phyloP scores from a whole-genome alignment of 2,797 vertebrate genomes.

The Sparus aurata region DNA sequence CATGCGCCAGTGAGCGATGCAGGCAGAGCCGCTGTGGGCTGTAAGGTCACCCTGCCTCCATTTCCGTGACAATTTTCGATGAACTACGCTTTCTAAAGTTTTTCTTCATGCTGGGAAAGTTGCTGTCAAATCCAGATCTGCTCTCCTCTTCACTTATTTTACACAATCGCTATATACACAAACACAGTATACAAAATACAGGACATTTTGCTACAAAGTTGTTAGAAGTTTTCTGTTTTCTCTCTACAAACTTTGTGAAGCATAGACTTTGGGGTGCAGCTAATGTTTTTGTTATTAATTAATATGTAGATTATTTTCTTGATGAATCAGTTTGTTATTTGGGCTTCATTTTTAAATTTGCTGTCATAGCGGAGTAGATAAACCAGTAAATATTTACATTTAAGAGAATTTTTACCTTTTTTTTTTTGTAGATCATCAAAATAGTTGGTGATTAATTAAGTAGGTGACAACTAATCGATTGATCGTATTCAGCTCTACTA shows the following conservation, averaged over 20 bases:
- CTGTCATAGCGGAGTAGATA: too few species aligned
- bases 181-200: not conserved
- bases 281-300: too few species aligned
- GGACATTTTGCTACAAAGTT: not conserved
- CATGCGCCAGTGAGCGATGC: conserved; percentile 14
- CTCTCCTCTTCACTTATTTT: not conserved
- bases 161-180: not conserved
- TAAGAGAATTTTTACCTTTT: too few species aligned
- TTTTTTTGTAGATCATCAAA: too few species aligned
- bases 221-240: not conserved
- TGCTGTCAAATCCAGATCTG: conserved; percentile 2
- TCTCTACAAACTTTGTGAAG: not conserved
- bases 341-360: too few species aligned
- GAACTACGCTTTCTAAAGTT: not conserved
- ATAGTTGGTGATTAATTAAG: too few species aligned
- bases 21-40: not conserved
- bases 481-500: too few species aligned
- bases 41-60: conserved; percentile 19
- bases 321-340: too few species aligned
- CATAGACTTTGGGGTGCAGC: too few species aligned
- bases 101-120: not conserved
- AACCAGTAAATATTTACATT: too few species aligned
- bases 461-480: too few species aligned
- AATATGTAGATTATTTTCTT: too few species aligned
- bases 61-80: conserved; percentile 16